Percentiles rank a stretch among this genome's conserved stretches.
Conservation (phyloP, 2,888 invertebrate species). For the Griposia aprilina region DNA sequence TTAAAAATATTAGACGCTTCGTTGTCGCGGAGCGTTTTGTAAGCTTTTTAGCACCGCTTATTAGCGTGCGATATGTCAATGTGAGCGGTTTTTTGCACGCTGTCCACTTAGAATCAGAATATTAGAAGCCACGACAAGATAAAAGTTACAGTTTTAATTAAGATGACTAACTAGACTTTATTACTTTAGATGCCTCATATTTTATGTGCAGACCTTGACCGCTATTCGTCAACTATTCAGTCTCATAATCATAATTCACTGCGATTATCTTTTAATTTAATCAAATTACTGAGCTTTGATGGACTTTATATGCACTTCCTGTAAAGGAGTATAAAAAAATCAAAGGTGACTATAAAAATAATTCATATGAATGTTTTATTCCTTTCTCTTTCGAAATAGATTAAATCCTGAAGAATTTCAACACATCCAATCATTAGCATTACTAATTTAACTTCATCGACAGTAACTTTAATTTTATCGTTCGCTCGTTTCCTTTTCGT, state of each 20-base stretch:
- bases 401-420: constrained; percentile 6
- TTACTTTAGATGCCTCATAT: not conserved
- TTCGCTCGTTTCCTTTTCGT: constrained; percentile 24
- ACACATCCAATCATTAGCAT: not conserved
- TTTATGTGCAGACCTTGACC: constrained; percentile 12
- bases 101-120: not conserved
- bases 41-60: constrained; percentile 8
- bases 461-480: constrained; percentile 10
- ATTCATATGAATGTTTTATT: not conserved
- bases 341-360: constrained; percentile 3
- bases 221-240: not conserved
- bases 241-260: not conserved
- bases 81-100: not conserved
- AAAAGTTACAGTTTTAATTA: not conserved
- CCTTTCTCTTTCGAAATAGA: not conserved
- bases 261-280: constrained; percentile 22
- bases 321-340: not conserved
- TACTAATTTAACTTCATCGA: constrained; percentile 32
- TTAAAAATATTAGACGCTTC: constrained; percentile 52
- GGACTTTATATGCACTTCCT: not conserved
- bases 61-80: constrained; percentile 18
- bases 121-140: not conserved
- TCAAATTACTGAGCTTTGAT: not conserved
- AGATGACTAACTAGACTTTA: not conserved
- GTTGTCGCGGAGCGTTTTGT: not conserved